These are phyloP conservation scores for Plectrocnemia conspersa DNA, from an alignment of 1,140 invertebrate genomes.

Conservation along the genomic window DNA sequence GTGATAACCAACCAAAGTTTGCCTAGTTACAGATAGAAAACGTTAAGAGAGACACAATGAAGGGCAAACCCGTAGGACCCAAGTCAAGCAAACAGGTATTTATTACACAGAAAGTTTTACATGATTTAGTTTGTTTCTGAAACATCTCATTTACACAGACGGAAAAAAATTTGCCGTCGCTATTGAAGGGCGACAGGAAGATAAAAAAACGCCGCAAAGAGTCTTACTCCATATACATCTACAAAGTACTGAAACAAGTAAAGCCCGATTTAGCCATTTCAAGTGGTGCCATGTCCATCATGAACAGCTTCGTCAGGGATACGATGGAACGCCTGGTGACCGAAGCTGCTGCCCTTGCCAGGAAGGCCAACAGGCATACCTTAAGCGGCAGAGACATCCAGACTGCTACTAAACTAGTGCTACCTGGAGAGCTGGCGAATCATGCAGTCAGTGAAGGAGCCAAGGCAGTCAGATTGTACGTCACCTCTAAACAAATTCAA, in stretches of 20 bases:
- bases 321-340: background rate
- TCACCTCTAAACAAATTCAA: no score
- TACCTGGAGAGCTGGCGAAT: slow-evolving; percentile 56
- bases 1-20: no score
- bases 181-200: no score
- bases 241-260: slow-evolving; percentile 64
- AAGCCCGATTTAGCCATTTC: slow-evolving; percentile 62
- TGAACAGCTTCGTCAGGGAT: slow-evolving; percentile 53
- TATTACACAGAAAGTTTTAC: no score
- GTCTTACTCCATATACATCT: slow-evolving; percentile 39
- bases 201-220: slow-evolving; percentile 5
- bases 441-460: slow-evolving; percentile 38
- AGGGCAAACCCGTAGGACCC: no score
- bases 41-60: no score
- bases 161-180: no score
- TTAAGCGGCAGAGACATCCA: slow-evolving; percentile 43
- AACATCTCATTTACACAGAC: no score
- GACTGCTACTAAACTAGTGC: slow-evolving; percentile 55
- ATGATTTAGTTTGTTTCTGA: no score
- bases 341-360: slow-evolving; percentile 2
- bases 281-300: slow-evolving; percentile 52
- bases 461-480: no score
- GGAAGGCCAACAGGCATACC: slow-evolving; percentile 53
- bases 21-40: no score
- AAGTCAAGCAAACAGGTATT: no score